Evolutionary conservation across 2,113 vertebrate genomes (phyloP), one percentile per base, ranked within the genome.

Genomic region (Astur gentilis): DNA sequence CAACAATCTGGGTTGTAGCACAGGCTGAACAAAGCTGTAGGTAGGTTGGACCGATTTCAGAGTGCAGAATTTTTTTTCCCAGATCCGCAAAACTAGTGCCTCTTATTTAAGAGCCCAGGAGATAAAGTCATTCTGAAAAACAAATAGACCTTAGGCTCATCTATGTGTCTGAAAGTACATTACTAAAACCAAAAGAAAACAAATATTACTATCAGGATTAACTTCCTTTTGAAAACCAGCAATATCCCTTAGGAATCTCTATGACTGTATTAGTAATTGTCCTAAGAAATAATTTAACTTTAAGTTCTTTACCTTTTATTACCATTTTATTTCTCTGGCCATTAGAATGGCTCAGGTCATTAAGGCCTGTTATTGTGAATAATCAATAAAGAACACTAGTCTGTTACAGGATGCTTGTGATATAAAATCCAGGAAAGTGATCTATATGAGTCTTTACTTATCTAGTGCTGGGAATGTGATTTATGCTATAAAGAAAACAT

Each of bases 401-500:
- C 87, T 76, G 67, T 70, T 47, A 45, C 20, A 27, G 54, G 62
- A 67, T 66, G 45, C 94, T 92, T 78, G 58, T 36, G 79, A 52
- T 66, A 89, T 78, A 70, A 77, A 65, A 45, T 93, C 95, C 91
- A 66, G 76, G 75, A 49, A 45, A 87, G 82, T 87, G 82, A 94
- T 92, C 65, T 87, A 40, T 86, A 40, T 6, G 55, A 77, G 78
- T 40, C 70, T 89, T 84, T 79, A 40, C 67, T 87, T 83, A 66
- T 86, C 87, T 96, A 27, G 44, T 87, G 75, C 83, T 82, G 42
- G 82, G 34, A 76, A 83, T 76, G 78, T 97, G 97, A 98, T 98
- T 98, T 98, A 98, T 96, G 94, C 70, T 95, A 60, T 19, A 93
- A 96, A 97, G 96, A 97, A 98, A 97, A 96, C 96, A 96, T 94